Conservation (phyloP, 2,113 vertebrate genomes). For the Semicossyphus pulcher region DNA sequence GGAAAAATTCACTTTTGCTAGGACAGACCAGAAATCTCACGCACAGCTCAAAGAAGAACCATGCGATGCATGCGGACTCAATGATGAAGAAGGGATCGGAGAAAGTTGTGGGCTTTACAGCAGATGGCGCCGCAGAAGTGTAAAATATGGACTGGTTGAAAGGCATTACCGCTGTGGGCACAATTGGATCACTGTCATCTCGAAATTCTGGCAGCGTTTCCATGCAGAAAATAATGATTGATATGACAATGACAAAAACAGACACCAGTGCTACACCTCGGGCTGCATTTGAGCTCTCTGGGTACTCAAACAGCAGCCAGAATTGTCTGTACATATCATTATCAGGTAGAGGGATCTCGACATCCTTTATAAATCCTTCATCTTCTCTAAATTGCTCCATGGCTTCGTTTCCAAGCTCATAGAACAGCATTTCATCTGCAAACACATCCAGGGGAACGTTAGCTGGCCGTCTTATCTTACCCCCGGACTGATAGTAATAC, state of each 20-base stretch:
- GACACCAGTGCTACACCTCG: slow-evolving; percentile 93
- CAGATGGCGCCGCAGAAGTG: slow-evolving; percentile 31
- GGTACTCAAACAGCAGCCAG: slow-evolving; percentile 97
- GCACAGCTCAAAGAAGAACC: slow-evolving; percentile 94
- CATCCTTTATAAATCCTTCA: slow-evolving; percentile 96
- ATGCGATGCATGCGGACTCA: slow-evolving; percentile 93
- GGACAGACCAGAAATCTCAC: slow-evolving; percentile 93
- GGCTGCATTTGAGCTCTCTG: slow-evolving; percentile 94
- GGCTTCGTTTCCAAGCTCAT: slow-evolving; percentile 91
- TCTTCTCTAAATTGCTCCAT: slow-evolving; percentile 97
- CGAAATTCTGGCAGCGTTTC: slow-evolving; percentile 96
- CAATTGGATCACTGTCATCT: slow-evolving; percentile 84
- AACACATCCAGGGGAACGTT: slow-evolving; percentile 95
- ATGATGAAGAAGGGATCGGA: slow-evolving; percentile 96
- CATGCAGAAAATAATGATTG: slow-evolving; percentile 97
- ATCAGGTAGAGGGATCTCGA: slow-evolving; percentile 88
- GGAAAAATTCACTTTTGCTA: slow-evolving; percentile 94
- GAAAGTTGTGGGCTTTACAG: slow-evolving; percentile 80
- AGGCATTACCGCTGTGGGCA: slow-evolving; percentile 48
- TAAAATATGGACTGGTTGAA: slow-evolving; percentile 69
- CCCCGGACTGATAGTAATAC: slow-evolving; percentile 97
- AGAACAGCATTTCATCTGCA: slow-evolving; percentile 94
- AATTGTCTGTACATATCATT: slow-evolving; percentile 92
- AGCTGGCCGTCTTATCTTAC: slow-evolving; percentile 93
- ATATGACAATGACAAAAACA: slow-evolving; percentile 93